Evolutionary conservation across 2,797 vertebrate species (phyloP).

Genomic region (Arrhamphus sclerolepis): DNA sequence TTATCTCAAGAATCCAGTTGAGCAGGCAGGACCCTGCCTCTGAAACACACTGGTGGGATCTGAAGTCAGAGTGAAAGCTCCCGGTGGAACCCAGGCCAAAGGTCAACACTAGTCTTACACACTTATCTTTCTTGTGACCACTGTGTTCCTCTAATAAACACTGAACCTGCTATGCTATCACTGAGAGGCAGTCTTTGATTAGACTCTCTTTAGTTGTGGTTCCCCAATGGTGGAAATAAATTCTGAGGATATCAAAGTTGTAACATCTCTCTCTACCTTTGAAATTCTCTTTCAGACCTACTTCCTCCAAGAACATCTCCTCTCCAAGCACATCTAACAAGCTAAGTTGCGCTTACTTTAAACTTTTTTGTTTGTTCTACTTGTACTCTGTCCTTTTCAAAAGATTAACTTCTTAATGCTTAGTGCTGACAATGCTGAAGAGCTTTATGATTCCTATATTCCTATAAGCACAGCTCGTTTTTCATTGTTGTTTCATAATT

Average conservation of each 20-base stretch:
- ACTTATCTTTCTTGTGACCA: neutral
- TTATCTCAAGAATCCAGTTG: too few species aligned
- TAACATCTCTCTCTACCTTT: too few species aligned
- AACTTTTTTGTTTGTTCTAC: neutral
- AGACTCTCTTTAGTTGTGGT: neutral
- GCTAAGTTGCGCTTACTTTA: neutral
- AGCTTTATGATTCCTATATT: constrained; percentile 47
- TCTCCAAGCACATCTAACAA: neutral
- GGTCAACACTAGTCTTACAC: too few species aligned
- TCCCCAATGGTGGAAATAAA: neutral
- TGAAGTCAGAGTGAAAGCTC: too few species aligned
- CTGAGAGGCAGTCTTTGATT: neutral
- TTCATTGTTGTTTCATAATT: constrained; percentile 53
- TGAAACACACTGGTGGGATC: too few species aligned
- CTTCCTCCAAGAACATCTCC: neutral
- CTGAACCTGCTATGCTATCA: neutral
- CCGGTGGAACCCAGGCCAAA: too few species aligned
- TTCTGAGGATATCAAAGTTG: neutral
- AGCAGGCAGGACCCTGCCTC: too few species aligned
- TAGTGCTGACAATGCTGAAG: constrained; percentile 9
- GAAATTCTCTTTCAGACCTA: too few species aligned
- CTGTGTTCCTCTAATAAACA: neutral
- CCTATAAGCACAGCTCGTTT: constrained; percentile 32
- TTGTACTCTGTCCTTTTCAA: neutral
- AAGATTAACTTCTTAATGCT: neutral